Evolutionary conservation across 2,797 vertebrate genomes (phyloP), one percentile per base, ranked within the genome.

Genomic region (Linurgus olivaceus): DNA sequence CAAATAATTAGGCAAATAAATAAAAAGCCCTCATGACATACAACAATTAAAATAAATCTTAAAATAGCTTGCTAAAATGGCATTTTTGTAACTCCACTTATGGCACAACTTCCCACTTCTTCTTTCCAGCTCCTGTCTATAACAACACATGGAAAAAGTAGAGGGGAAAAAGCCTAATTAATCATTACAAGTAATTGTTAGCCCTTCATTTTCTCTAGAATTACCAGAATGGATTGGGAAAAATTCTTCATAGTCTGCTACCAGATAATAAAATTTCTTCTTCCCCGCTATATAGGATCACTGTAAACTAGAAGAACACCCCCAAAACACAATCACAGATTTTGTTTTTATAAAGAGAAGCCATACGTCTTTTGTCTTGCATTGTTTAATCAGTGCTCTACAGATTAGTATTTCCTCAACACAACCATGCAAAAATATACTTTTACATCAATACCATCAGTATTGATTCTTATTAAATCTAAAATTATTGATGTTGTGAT

Each of bases 1-100:
- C 21, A 88, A 93, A 55, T 72, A 91, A 88, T 88, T 68, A 91
- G 93, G 23, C 14, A 87, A 85, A 81, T 62, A 93, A 93, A 95
- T 88, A 84, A 18, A 78, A 93, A 84, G 26, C 5, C 33, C 16
- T 68, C 28, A 25, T 31, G 54, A 80, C 31, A 77, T 13, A 51
- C 4, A 88, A 77, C 17, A 83, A 66, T 68, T 77, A 90, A 91
- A 91, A 91, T 47, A 77, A 9, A 68, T 28, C 66, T 91, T 73
- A 89, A 93, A 96, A 94, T 79, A 94, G 45, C 38, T 58, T 86
- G 57, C 24, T 54, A 93, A 91, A 90, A 78, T 59, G 23, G 25
- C 31, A 51, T 91, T 91, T 86, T 86, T 86, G 24, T 72, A 78
- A 70, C 51, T 74, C n/a, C 23, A 51, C 28, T 86, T 44, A 54